Evolutionary conservation across 2,113 vertebrate species (phyloP), one percentile per base, ranked within the genome.

Genomic region (Odobenus rosmarus): DNA sequence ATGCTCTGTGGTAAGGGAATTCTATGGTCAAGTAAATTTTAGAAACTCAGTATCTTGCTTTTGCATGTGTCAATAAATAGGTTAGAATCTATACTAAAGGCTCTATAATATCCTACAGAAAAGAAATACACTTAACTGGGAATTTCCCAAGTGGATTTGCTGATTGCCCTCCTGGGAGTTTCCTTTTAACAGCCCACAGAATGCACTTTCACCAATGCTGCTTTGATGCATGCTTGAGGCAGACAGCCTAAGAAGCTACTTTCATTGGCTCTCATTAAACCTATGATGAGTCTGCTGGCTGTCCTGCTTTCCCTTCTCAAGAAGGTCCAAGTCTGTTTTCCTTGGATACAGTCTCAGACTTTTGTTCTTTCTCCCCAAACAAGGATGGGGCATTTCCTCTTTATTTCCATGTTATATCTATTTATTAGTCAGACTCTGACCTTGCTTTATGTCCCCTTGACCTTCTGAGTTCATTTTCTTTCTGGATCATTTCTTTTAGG

Each of bases 381-480:
- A 53, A 42, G 36, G 10, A 72, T 18, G 46, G 16, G 28, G 10
- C 21, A 67, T 91, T 95, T 64, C 5, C 33, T 90, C 33, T 83
- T 90, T 72, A 49, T 69, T 80, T 85, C 57, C 15, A 90, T 24
- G 19, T 85, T 90, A 24, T 4, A 53, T 67, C 62, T 39, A 64
- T 83, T 80, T 95, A 82, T 46, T 67, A 53, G 61, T 80, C 57
- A 86, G 71, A 88, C 53, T 90, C 55, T 69, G 90, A 82, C n/a
- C 84, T 91, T 79, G 42, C 18, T 88, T 81, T 88, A 64, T 62
- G 36, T 71, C 76, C 64, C 80, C 64, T 95, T 85, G 39, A 74
- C 46, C 19, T 93, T 26, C 33, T 21, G 28, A 33, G 9, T 96
- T 19, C 14, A 4, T 86, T 96, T 97, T 91, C 91, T 88, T 97